Conservation (phyloP, 2,888 invertebrate genomes). For the Ophioninae sp. region DNA sequence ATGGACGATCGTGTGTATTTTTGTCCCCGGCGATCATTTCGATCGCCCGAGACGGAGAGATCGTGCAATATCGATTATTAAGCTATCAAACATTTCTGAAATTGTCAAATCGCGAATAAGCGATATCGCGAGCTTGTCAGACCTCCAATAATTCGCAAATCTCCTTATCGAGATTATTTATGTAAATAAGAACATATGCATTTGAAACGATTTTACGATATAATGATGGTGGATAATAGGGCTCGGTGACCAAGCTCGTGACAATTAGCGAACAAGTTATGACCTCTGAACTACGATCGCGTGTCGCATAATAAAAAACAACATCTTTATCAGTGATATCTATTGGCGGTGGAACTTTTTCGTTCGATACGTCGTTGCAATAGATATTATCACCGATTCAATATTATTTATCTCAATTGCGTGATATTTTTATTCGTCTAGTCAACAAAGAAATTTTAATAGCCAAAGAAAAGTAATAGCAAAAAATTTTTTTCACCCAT, state of each 20-base stretch:
- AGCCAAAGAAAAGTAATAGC: too few relatives aligned
- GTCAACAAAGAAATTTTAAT: too few relatives aligned
- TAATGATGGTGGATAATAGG: conserved; percentile 30
- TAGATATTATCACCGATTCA: too few relatives aligned
- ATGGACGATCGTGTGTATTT: conserved; percentile 44
- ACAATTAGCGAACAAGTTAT: conserved; percentile 58
- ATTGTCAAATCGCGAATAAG: conserved; percentile 44
- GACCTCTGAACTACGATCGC: conserved; percentile 45
- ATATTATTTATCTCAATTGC: too few relatives aligned
- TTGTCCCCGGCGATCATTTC: conserved; percentile 37
- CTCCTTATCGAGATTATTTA: conserved; percentile 50
- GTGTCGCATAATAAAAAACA: conserved; percentile 11
- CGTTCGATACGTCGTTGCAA: neutral
- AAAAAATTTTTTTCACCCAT: too few relatives aligned
- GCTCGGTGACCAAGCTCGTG: conserved; percentile 18
- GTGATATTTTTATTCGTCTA: too few relatives aligned
- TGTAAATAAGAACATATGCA: neutral
- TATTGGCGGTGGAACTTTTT: neutral
- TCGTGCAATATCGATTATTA: conserved; percentile 57
- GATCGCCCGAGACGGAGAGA: conserved; percentile 38
- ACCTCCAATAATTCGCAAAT: conserved; percentile 31
- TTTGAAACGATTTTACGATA: conserved; percentile 28
- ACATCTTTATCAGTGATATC: conserved; percentile 3
- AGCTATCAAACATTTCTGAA: conserved; percentile 62
- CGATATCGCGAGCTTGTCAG: conserved; percentile 54